Base-by-base conservation (phyloP, 2,888 invertebrate species). In the Drosophila conformis region DNA sequence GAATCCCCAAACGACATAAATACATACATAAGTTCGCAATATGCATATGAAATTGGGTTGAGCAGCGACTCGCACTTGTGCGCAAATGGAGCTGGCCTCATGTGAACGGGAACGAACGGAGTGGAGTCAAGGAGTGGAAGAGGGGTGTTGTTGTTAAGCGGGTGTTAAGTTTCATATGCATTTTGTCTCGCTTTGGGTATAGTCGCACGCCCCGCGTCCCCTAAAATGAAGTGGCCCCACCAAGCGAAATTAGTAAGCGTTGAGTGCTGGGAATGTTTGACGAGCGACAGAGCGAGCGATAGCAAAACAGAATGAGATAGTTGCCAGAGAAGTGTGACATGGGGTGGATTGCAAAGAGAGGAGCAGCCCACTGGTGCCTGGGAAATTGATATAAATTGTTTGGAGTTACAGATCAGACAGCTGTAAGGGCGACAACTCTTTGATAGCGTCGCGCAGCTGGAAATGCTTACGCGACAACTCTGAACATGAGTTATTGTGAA, bases 11-110 rank as follows among this genome's bases (percentile, higher is more conserved):
- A 68, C 67, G 73, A 78, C 82, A 78, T 72, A 78, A 68, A 80
- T 77, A 80, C 71, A 70, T 70, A 80, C 67, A 68, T 60, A 53
- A 71, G 69, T 52, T 71, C 53, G 67, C 59, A 66, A 77, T 65
- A 78, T 78, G 82, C 82, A 78, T 84, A 89, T 88, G 89, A 74
- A 85, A 90, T 88, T 85, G 84, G 84, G 84, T 85, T 85, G 89
- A 85, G 84, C 73, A 73, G 78, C 78, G 73, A 64, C 69, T 64
- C 56, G 62, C 76, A 80, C 76, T 77, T 80, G 76, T 76, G 57
- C 64, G 11, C 73, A 74, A 54, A 59, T 73, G 71, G 54, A 71
- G 66, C 53, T 49, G 38, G 42, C 21, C 25, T 25, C 46, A 46
- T 46, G 46, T 46, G 46, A 46, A 46, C 46, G 21, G 46, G 46